Conservation (phyloP, 2,113 vertebrate genomes). For the Orycteropus afer region DNA sequence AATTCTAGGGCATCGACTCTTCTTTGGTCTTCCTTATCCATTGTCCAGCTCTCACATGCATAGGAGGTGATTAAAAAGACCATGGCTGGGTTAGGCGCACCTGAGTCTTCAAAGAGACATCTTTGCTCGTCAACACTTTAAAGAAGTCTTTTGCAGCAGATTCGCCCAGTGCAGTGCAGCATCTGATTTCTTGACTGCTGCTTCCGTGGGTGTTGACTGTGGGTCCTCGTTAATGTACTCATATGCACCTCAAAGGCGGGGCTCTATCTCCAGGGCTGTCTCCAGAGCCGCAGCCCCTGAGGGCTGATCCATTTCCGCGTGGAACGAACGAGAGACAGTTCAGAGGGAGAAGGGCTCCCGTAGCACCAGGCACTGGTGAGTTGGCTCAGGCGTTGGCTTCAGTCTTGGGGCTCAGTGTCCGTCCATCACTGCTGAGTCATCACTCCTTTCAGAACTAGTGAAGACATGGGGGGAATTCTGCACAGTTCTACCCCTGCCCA, state of each 20-base stretch:
- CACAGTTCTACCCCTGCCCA: not conserved
- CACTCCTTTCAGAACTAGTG: fast-evolving
- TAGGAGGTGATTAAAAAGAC: too few relatives aligned
- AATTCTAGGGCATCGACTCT: too few relatives aligned
- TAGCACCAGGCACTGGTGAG: not conserved
- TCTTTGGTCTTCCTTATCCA: too few relatives aligned
- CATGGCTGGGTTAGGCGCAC: too few relatives aligned
- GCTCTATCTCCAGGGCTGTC: not conserved
- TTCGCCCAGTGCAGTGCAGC: too few relatives aligned
- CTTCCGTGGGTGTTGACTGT: too few relatives aligned
- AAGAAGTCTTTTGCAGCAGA: too few relatives aligned
- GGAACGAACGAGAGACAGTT: not conserved
- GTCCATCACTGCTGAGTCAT: not conserved
- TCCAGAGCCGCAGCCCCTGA: not conserved
- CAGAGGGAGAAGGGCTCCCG: not conserved
- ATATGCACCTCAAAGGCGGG: fast-evolving
- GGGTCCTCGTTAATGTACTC: fast-evolving
- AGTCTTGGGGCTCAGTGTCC: not conserved
- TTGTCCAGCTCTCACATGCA: too few relatives aligned
- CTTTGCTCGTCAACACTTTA: too few relatives aligned
- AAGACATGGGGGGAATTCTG: not conserved
- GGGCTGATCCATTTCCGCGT: not conserved
- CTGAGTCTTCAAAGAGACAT: too few relatives aligned
- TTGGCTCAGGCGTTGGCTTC: not conserved
- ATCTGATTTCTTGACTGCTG: too few relatives aligned